phyloP scores from a whole-genome alignment of 2,113 vertebrate species.

The Procavia capensis region DNA sequence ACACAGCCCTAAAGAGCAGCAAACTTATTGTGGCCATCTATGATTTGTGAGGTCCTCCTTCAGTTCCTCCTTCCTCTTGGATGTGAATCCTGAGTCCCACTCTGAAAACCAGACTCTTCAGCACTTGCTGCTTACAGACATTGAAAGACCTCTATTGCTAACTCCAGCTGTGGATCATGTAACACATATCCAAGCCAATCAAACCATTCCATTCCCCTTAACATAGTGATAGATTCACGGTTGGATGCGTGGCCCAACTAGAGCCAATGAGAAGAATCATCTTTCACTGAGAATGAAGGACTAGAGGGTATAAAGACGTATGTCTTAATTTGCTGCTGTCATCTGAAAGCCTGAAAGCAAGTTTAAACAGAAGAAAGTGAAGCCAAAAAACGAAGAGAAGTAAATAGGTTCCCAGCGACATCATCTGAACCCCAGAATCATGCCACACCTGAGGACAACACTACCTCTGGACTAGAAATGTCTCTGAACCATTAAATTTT shows the following conservation, averaged over 20 bases:
- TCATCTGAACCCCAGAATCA: not conserved
- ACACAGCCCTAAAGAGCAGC: not conserved
- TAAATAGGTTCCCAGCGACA: not conserved
- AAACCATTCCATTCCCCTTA: not conserved
- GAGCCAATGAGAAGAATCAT: not conserved
- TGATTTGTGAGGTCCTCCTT: not conserved
- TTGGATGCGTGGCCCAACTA: not conserved
- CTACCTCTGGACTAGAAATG: not conserved
- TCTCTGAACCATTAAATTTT: not conserved
- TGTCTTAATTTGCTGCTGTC: not conserved
- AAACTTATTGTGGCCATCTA: not conserved
- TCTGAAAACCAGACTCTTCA: conserved; percentile 15
- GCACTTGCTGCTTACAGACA: not conserved
- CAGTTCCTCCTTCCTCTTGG: not conserved
- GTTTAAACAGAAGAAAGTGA: not conserved
- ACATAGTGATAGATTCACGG: not conserved
- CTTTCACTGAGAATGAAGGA: not conserved
- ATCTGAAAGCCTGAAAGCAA: not conserved
- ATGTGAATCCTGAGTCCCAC: not conserved
- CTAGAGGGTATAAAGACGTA: not conserved
- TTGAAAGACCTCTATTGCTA: not conserved
- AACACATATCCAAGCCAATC: not conserved
- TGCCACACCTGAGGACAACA: not conserved
- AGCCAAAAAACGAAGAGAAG: not conserved
- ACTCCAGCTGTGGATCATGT: not conserved